A percentile compares a stretch with the other conserved stretches of the same genome.
Conservation (phyloP, 2,888 invertebrate genomes). For the Pyrocoelia pectoralis region DNA sequence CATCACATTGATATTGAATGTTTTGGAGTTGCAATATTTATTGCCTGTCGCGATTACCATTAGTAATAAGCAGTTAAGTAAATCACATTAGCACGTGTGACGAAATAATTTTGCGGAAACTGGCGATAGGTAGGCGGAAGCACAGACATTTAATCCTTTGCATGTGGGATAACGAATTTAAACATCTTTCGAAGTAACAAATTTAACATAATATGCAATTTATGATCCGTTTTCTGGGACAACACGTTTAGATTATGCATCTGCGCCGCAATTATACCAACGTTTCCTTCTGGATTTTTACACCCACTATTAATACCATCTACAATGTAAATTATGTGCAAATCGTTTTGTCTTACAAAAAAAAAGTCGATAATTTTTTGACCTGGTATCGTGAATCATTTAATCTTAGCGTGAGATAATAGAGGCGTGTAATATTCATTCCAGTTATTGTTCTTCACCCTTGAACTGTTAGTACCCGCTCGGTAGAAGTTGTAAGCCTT, state of each 20-base stretch:
- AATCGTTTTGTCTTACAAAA: background rate
- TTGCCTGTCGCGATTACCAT: background rate
- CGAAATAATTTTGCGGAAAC: too few species aligned
- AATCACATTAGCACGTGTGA: too few species aligned
- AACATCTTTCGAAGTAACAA: background rate
- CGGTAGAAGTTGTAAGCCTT: slow-evolving; percentile 39
- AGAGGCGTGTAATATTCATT: slow-evolving; percentile 13
- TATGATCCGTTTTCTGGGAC: slow-evolving; percentile 9
- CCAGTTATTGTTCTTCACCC: slow-evolving; percentile 32
- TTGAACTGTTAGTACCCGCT: slow-evolving; percentile 39
- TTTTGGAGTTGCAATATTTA: slow-evolving; percentile 9
- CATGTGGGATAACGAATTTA: background rate
- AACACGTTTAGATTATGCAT: slow-evolving; percentile 9
- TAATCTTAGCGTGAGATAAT: slow-evolving; percentile 11
- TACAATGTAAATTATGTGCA: slow-evolving; percentile 3
- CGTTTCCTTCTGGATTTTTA: slow-evolving; percentile 14
- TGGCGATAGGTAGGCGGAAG: background rate
- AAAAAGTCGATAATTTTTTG: slow-evolving; percentile 10
- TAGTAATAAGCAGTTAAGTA: too few species aligned
- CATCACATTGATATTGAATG: background rate
- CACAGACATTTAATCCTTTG: background rate
- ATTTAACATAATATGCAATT: slow-evolving; percentile 3
- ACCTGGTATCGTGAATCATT: slow-evolving; percentile 20
- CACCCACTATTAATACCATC: slow-evolving; percentile 4
- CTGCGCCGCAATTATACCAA: slow-evolving; percentile 5